Evolutionary conservation across 2,113 vertebrate species (phyloP), one percentile per base, ranked within the genome.

Genomic region (Chitala chitala): DNA sequence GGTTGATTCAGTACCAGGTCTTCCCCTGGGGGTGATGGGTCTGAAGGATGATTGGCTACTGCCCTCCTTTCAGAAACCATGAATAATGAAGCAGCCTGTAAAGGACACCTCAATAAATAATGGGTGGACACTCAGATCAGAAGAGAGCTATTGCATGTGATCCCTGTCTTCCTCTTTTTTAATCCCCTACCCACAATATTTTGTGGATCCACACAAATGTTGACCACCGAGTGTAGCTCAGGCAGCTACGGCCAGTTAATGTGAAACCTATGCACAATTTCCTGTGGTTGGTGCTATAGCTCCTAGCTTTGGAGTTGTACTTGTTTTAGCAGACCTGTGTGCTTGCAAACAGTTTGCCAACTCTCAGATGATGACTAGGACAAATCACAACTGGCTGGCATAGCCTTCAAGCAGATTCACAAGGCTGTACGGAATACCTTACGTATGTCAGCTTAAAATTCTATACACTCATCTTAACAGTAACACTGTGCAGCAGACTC

Each of bases 71-170:
- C 68, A 53, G 24, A 7, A 22, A 1, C 5, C 44, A 53, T 69
- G 17, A 69, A 69, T 69, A 69, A 69, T 69, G 48, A 33, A 69
- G 68, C 44, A 69, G 68, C n/a, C 29, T 51, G 53, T 53, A 50
- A 69, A 53, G 68, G 44, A 42, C 68, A 50, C 48, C 40, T 69
- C 68, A 69, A 69, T 69, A 69, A 69, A 51, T 33, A 50, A 69
- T 53, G 46, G 48, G 13, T 53, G 46, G 68, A 33, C 68, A 69
- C 68, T 66, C 64, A 46, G 40, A 44, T 46, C 64, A 46, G 64
- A 66, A 40, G 20, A 66, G 64, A 66, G 20, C 64, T 26, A 10
- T 40, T 46, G n/a, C 38, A 20, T 63, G 8, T 33, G 5, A 29
- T 20, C 59, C 59, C 33, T n/a, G 22, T 29, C 13, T 46, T 12